Evolutionary conservation across 2,797 vertebrate species (phyloP).

Genomic region (Acipenser transmontanus): DNA sequence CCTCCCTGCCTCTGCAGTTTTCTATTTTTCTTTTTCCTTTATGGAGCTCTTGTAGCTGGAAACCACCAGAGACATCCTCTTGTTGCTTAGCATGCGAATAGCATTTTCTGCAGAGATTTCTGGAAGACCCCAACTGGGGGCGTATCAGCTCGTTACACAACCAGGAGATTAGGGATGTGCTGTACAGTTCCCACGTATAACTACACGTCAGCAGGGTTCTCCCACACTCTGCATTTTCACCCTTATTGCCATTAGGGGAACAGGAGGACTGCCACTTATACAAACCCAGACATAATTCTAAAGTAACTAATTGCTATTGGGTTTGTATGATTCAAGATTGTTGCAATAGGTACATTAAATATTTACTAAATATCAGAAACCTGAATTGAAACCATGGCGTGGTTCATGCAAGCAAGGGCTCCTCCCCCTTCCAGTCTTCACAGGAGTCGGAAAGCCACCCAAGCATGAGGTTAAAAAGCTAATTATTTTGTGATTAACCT

Average conservation of each 20-base stretch:
- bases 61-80: conserved; percentile 19
- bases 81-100: conserved; percentile 25
- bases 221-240: not conserved
- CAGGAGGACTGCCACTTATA: too few species aligned
- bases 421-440: too few species aligned
- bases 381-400: too few species aligned
- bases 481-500: too few species aligned
- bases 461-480: too few species aligned
- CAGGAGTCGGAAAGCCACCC: too few species aligned
- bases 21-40: conserved; percentile 14
- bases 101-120: conserved; percentile 14
- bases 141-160: not conserved
- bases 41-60: not conserved
- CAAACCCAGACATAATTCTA: too few species aligned
- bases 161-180: not conserved
- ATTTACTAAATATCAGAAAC: too few species aligned
- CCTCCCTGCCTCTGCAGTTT: conserved; percentile 23
- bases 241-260: not conserved
- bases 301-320: too few species aligned
- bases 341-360: too few species aligned
- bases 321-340: too few species aligned
- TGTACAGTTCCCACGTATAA: accelerated
- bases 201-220: conserved; percentile 8
- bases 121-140: conserved; percentile 18
- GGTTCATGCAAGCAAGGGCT: too few species aligned